Conservation (phyloP, 2,888 invertebrate species). For the Ectropis crepuscularia region DNA sequence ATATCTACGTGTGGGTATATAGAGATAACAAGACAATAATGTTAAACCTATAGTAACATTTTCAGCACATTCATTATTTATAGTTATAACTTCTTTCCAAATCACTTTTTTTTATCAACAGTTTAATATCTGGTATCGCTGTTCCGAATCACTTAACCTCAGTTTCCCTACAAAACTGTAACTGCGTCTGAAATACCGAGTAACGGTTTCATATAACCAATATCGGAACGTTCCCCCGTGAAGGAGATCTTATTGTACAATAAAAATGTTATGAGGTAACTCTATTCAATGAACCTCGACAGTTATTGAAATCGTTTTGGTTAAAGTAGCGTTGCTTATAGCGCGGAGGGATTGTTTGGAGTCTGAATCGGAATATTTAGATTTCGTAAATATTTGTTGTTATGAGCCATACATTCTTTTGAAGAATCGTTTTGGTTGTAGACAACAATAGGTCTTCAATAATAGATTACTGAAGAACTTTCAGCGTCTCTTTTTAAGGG, state of each 20-base stretch:
- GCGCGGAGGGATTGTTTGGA: slow-evolving; percentile 52
- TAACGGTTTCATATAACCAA: slow-evolving; percentile 56
- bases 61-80: background rate
- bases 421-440: background rate
- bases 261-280: slow-evolving; percentile 83
- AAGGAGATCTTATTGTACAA: slow-evolving; percentile 77
- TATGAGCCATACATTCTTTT: background rate
- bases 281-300: slow-evolving; percentile 78
- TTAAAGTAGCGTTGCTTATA: slow-evolving; percentile 70
- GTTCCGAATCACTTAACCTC: slow-evolving; percentile 64
- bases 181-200: slow-evolving; percentile 19
- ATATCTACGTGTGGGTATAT: too few species aligned
- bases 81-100: background rate
- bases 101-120: background rate
- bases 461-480: background rate
- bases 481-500: too few species aligned
- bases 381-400: slow-evolving; percentile 3
- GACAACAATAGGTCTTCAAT: background rate
- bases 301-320: slow-evolving; percentile 80
- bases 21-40: too few species aligned
- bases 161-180: slow-evolving; percentile 31
- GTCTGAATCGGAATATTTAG: slow-evolving; percentile 35
- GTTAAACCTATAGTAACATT: too few species aligned
- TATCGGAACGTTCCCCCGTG: slow-evolving; percentile 67
- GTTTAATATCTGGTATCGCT: slow-evolving; percentile 4